Base-by-base conservation (phyloP, 2,888 invertebrate genomes). In the Oxycera nigricornis region DNA sequence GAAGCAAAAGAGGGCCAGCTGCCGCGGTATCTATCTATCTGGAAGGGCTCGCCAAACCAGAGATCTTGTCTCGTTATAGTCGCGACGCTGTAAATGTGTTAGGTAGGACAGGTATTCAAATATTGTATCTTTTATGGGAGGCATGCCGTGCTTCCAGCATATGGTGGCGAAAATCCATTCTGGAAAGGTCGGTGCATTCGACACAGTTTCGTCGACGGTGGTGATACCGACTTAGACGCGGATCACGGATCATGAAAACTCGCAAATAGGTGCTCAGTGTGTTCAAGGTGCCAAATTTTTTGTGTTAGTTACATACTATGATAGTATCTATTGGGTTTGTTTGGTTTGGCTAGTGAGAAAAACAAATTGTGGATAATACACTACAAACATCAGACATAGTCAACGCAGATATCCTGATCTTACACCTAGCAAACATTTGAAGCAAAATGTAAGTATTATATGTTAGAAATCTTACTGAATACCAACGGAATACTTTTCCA, bases 31-130 rank as follows among this genome's bases (percentile, higher is more conserved):
- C 28, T 59, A 31, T n/a, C n/a, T 61, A 39, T 41, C 65, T 65
- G 65, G 41, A 65, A 65, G 65, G 65, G 65, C 65, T 39, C 41
- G n/a, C 41, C n/a, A 22, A 61, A 28, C 30, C 39, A 6, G 65
- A 65, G 20, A 55, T 55, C 24, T 55, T 24, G 22, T 9, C 41
- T 41, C 39, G 20, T 24, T 11, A 20, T 28, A 17, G 61, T n/a
- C 31, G 61, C 61, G 35, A 24, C 24, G 24, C 26, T 39, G 65
- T 65, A 41, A 65, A 65, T 70, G 70, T 70, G 70, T 70, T 70
- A 52, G 65, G 65, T 67, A 41, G 70, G 70, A 70, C 70, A 70
- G 70, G 70, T 70, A 70, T 70, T 70, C 52, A 70, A 70, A 70
- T 70, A 30, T 52, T 70, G 30, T 30, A 31, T 39, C 39, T 24